These are phyloP conservation scores for Leuciscus waleckii DNA, from an alignment of 2,797 vertebrate genomes.

Conservation along the genomic window DNA sequence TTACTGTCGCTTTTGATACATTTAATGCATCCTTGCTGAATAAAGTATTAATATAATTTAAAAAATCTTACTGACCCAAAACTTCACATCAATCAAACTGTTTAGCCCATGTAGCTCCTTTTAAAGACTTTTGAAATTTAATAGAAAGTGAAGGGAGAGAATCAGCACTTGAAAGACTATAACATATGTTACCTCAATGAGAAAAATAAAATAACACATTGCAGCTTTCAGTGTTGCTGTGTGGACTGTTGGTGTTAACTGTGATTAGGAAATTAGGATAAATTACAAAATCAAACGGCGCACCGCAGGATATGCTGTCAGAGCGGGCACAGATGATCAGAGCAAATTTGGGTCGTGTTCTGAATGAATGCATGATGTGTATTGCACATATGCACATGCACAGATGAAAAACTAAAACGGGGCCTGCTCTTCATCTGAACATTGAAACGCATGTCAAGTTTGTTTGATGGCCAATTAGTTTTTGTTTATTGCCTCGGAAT, in stretches of 20 bases:
- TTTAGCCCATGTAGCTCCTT: neutral
- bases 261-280: slow-evolving; percentile 31
- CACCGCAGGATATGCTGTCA: slow-evolving; percentile 7
- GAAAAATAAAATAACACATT: neutral
- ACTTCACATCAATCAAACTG: neutral
- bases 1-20: neutral
- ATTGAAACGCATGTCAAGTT: slow-evolving; percentile 61
- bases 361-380: slow-evolving; percentile 34
- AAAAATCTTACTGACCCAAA: too few relatives aligned
- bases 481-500: slow-evolving; percentile 62
- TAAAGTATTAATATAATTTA: neutral
- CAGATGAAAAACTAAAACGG: slow-evolving; percentile 40
- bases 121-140: neutral
- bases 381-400: slow-evolving; percentile 40
- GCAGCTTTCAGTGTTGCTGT: slow-evolving; percentile 16
- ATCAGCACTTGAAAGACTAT: neutral
- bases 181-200: neutral
- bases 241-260: slow-evolving; percentile 40
- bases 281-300: slow-evolving; percentile 49
- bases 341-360: slow-evolving; percentile 28
- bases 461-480: slow-evolving; percentile 67
- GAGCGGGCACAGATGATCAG: slow-evolving; percentile 48
- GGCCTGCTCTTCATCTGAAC: slow-evolving; percentile 62
- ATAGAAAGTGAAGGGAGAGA: neutral
- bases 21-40: neutral